Conservation (phyloP, 2,113 vertebrate species). For the Vulpes ferrilata region DNA sequence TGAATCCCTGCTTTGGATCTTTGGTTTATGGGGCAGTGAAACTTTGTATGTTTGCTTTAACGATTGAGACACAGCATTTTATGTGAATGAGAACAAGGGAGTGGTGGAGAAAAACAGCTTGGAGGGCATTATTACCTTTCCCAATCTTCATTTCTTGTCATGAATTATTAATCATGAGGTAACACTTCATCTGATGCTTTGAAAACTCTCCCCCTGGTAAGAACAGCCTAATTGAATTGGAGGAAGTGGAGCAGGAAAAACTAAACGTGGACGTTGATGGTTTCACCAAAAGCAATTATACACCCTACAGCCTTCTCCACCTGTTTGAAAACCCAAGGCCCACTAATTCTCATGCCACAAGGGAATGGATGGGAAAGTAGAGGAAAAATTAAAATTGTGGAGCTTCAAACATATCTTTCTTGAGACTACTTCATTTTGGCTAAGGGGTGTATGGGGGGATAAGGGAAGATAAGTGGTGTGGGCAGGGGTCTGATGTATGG, state of each 20-base stretch:
- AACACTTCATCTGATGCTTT: conserved; percentile 78
- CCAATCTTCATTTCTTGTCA: conserved; percentile 78
- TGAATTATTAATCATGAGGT: conserved; percentile 84
- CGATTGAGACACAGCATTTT: conserved; percentile 73
- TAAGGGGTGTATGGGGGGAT: background rate
- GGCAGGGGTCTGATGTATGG: background rate
- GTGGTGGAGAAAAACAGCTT: conserved; percentile 76
- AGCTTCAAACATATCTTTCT: conserved; percentile 32
- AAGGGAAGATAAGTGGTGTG: background rate
- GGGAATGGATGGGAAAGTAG: conserved; percentile 44
- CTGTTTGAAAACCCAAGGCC: conserved; percentile 80
- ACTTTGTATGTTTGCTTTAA: conserved; percentile 73
- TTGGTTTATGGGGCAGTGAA: conserved; percentile 76
- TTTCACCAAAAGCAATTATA: conserved; percentile 81
- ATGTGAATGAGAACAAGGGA: conserved; percentile 62
- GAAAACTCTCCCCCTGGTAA: conserved; percentile 81
- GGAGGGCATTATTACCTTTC: conserved; percentile 78
- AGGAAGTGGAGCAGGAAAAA: conserved; percentile 80
- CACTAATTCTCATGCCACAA: conserved; percentile 66
- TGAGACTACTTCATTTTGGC: conserved; percentile 24
- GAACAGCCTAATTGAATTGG: conserved; percentile 79
- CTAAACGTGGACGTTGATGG: conserved; percentile 70
- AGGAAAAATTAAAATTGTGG: conserved; percentile 57
- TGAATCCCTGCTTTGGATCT: conserved; percentile 66
- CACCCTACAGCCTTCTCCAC: conserved; percentile 77